These are phyloP conservation scores for Hystrix cristata DNA, from an alignment of 2,113 vertebrate genomes.

Conservation along the genomic window DNA sequence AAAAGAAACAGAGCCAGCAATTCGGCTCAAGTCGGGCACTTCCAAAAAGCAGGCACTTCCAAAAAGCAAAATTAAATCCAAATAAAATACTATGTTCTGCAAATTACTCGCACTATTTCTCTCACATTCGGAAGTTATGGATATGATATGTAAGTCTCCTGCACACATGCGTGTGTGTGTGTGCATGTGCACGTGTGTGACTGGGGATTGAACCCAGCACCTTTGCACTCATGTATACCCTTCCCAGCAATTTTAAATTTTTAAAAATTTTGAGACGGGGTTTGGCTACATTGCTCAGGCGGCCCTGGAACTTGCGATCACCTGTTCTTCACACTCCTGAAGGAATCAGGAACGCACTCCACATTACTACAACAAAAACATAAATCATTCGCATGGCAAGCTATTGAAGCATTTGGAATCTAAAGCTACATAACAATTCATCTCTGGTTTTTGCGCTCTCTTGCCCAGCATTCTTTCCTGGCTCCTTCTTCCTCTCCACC, in stretches of 20 bases:
- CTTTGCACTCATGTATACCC: neutral
- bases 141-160: neutral
- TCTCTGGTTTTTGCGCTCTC: neutral
- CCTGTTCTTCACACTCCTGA: neutral
- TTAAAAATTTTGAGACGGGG: neutral
- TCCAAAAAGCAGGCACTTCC: constrained; percentile 8
- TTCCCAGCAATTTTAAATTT: neutral
- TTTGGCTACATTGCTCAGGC: neutral
- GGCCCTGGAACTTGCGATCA: neutral
- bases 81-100: neutral
- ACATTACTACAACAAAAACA: neutral
- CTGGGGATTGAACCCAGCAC: neutral
- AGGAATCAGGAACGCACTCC: neutral
- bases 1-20: neutral
- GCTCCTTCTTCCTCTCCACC: neutral
- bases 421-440: neutral
- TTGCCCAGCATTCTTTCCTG: neutral
- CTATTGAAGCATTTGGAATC: neutral
- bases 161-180: neutral
- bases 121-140: neutral
- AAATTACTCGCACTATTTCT: neutral
- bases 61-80: neutral
- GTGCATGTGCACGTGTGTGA: too few species aligned
- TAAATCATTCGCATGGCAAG: neutral
- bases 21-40: neutral